Conservation (phyloP, 2,888 invertebrate genomes). For the Ommatoiulus sabulosus region DNA sequence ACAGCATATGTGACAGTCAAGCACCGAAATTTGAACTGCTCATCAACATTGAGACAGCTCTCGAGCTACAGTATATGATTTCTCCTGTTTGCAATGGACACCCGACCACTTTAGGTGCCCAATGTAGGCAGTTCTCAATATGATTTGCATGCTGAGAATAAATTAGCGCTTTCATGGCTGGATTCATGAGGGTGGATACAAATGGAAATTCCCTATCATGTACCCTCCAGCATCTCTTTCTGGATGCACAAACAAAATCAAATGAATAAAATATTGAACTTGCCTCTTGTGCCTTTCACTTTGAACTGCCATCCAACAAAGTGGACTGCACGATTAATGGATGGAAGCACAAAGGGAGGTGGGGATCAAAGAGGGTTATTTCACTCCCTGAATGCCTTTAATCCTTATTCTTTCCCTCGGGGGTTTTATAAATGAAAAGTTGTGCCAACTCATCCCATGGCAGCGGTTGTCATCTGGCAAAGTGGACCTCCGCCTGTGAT, state of each 20-base stretch:
- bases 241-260: slow-evolving; percentile 9
- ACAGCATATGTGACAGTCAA: no score
- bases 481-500: not conserved
- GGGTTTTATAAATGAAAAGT: not conserved
- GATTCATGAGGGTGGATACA: not conserved
- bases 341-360: slow-evolving; percentile 20
- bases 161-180: slow-evolving; percentile 18
- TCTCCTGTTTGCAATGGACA: no score
- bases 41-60: no score
- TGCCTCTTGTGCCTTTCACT: not conserved
- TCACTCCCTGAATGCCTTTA: slow-evolving; percentile 4
- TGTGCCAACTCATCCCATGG: not conserved
- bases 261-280: slow-evolving; percentile 24
- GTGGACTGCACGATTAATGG: not conserved
- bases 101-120: no score
- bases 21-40: no score
- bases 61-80: no score
- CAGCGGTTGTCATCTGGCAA: not conserved
- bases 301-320: not conserved
- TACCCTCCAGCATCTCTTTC: not conserved
- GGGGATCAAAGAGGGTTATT: not conserved
- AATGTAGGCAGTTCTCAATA: no score
- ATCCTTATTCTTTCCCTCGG: not conserved
- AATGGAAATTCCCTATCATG: not conserved
- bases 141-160: not conserved